These are phyloP conservation scores for Electrona antarctica DNA, from an alignment of 2,113 vertebrate species.

Conservation along the genomic window DNA sequence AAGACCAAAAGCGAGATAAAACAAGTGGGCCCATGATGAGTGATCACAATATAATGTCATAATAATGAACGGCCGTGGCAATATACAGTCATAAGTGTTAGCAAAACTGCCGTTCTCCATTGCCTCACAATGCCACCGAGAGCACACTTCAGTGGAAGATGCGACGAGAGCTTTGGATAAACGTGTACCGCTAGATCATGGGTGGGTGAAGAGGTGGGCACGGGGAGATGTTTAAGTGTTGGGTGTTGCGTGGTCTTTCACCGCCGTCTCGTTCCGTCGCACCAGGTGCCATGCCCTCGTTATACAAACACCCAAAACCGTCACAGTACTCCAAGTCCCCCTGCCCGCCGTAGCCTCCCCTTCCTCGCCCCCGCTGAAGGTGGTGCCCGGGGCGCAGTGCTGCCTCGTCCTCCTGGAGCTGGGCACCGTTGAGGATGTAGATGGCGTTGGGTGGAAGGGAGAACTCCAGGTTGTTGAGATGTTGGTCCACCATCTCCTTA, in stretches of 20 bases:
- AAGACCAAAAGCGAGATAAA: too few species aligned
- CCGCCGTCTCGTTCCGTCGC: not conserved
- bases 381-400: not conserved
- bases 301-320: constrained; percentile 72
- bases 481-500: constrained; percentile 77
- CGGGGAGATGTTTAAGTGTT: constrained; percentile 42
- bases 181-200: constrained; percentile 21
- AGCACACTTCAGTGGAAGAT: not conserved
- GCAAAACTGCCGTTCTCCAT: too few species aligned
- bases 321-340: constrained; percentile 71
- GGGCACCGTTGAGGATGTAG: constrained; percentile 66
- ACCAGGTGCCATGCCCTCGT: constrained; percentile 45
- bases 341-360: not conserved
- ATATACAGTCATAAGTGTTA: too few species aligned
- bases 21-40: too few species aligned
- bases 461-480: constrained; percentile 69
- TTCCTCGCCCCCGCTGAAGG: not conserved
- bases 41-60: too few species aligned
- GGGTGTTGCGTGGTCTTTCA: not conserved
- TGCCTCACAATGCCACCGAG: not conserved
- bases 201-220: constrained; percentile 75
- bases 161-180: not conserved
- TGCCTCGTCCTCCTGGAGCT: constrained; percentile 12
- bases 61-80: too few species aligned
- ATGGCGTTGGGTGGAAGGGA: constrained; percentile 64